These are phyloP conservation scores for Puffinus mauretanicus DNA, from an alignment of 2,113 vertebrate species.

Conservation along the genomic window DNA sequence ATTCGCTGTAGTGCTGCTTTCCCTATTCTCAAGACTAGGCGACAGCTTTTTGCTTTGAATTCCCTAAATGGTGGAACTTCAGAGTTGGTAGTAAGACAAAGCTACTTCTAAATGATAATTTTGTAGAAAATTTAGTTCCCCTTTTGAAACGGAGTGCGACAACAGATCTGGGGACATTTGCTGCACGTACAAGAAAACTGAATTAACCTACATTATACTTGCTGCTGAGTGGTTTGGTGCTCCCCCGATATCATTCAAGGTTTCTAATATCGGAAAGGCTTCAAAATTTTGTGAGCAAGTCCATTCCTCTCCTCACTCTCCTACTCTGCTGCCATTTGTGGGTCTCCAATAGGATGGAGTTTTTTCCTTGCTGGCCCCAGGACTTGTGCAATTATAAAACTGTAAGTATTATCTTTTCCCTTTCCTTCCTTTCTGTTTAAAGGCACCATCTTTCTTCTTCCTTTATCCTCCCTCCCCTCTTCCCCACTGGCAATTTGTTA, in stretches of 20 bases:
- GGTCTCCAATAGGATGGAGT: background rate
- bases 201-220: background rate
- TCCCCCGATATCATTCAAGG: background rate
- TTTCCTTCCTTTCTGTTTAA: background rate
- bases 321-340: background rate
- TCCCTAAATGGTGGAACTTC: background rate
- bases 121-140: background rate
- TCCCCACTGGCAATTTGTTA: background rate
- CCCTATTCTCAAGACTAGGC: background rate
- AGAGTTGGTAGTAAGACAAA: background rate
- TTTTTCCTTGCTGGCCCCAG: background rate
- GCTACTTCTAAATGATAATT: background rate
- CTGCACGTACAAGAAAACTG: background rate
- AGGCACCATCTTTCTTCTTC: background rate
- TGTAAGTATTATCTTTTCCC: background rate
- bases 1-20: background rate
- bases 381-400: background rate
- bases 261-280: background rate
- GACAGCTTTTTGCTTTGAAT: background rate
- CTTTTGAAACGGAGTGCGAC: fast-evolving
- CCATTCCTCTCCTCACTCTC: background rate
- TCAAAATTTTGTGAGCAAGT: background rate
- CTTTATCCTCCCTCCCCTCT: background rate
- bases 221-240: background rate
- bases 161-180: background rate